These are phyloP conservation scores for Colinus virginianus DNA, from an alignment of 2,113 vertebrate species.

Conservation along the genomic window DNA sequence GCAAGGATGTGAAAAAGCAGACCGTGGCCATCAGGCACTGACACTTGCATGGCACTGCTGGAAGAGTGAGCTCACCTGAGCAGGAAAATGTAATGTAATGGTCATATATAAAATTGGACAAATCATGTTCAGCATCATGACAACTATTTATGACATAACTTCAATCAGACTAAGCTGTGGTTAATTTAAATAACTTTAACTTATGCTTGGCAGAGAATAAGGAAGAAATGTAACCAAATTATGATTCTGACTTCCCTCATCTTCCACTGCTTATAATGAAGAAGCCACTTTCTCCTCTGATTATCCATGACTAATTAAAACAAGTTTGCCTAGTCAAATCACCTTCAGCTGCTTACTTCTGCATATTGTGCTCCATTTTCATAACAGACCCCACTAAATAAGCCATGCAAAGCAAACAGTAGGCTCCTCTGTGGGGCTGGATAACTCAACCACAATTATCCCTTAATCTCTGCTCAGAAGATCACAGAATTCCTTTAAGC, in stretches of 20 bases:
- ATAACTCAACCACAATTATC: constrained; percentile 26
- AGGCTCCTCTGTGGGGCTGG: neutral
- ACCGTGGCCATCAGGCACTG: neutral
- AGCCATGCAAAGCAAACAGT: constrained; percentile 40
- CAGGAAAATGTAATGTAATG: neutral
- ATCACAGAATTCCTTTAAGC: constrained; percentile 47
- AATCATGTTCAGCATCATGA: neutral
- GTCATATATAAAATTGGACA: neutral
- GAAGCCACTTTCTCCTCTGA: neutral
- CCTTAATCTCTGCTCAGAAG: constrained; percentile 37
- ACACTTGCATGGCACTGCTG: neutral
- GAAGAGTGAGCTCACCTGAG: neutral
- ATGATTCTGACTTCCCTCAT: neutral
- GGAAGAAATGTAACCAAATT: neutral
- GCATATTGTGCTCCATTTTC: constrained; percentile 47
- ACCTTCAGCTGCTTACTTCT: constrained; percentile 31
- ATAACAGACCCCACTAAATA: neutral
- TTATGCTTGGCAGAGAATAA: neutral
- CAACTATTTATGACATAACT: neutral
- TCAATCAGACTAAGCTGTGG: neutral
- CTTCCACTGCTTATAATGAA: neutral
- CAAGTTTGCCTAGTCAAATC: constrained; percentile 27
- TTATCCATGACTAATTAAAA: constrained; percentile 2
- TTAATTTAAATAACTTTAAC: neutral
- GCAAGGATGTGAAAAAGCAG: neutral